Evolutionary conservation across 2,888 invertebrate species (phyloP).

Genomic region (Diabrotica balteata): DNA sequence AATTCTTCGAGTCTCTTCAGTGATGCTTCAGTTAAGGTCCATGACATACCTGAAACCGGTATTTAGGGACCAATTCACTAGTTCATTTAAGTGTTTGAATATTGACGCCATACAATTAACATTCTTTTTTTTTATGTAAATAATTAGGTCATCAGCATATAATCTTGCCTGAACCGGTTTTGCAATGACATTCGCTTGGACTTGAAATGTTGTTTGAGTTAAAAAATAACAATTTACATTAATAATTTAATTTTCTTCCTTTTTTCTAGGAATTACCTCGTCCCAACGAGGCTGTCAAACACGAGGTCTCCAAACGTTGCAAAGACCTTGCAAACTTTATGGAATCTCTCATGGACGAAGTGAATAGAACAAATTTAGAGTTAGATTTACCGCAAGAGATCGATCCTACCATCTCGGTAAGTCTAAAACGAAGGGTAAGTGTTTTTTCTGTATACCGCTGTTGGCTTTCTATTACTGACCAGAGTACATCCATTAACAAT

Average conservation of each 20-base stretch:
- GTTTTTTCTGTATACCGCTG: conserved; percentile 26
- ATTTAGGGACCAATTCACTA: no score
- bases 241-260: neutral
- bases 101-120: no score
- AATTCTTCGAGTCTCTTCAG: no score
- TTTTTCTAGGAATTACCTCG: conserved; percentile 52
- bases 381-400: conserved; percentile 68
- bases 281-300: conserved; percentile 65
- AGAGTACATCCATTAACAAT: conserved; percentile 6
- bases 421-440: conserved; percentile 54
- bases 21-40: no score
- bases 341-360: conserved; percentile 76
- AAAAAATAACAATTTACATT: no score
- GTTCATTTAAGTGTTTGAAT: no score
- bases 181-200: no score
- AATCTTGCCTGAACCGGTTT: no score
- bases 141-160: no score
- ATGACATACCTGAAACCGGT: no score
- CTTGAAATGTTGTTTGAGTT: no score
- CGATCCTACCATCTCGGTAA: conserved; percentile 70
- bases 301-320: conserved; percentile 72
- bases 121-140: no score
- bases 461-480: conserved; percentile 12
- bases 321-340: conserved; percentile 78
- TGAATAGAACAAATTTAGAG: conserved; percentile 65